A percentile compares a stretch with the other conserved stretches of the same genome.
Conservation (phyloP, 2,113 vertebrate species). For the Rhadina sibilatrix region DNA sequence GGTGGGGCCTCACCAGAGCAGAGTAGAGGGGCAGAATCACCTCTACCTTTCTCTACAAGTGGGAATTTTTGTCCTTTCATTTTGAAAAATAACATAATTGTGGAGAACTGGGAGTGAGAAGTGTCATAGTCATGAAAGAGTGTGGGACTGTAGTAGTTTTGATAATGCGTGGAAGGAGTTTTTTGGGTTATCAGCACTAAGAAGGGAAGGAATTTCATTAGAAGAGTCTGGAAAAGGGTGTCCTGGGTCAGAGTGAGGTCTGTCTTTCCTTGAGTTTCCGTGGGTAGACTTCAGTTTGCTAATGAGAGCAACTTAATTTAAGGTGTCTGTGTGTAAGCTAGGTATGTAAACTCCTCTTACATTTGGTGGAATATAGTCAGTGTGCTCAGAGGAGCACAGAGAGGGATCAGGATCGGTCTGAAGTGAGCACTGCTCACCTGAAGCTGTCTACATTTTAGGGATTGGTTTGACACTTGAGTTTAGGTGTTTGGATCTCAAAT, state of each 20-base stretch:
- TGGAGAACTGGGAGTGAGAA: neutral
- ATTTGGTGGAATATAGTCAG: neutral
- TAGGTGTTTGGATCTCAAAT: neutral
- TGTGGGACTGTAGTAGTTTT: neutral
- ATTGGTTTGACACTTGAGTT: neutral
- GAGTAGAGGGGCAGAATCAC: neutral
- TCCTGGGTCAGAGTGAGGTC: neutral
- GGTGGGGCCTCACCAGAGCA: rapidly evolving
- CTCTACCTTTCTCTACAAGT: neutral
- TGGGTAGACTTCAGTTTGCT: neutral
- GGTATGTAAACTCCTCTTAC: neutral
- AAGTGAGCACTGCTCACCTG: neutral
- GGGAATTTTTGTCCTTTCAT: neutral
- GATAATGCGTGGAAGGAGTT: neutral
- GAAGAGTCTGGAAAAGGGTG: neutral
- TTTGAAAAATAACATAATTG: neutral
- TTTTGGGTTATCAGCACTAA: neutral
- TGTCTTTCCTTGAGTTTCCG: neutral
- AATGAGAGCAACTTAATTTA: neutral
- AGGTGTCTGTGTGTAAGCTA: neutral
- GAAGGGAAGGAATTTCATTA: neutral
- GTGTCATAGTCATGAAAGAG: neutral
- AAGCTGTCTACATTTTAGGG: neutral
- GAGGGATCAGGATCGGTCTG: neutral
- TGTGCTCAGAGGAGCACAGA: rapidly evolving